phyloP scores from a whole-genome alignment of 2,888 invertebrate genomes.

The Pycnomerus fuliginosus region DNA sequence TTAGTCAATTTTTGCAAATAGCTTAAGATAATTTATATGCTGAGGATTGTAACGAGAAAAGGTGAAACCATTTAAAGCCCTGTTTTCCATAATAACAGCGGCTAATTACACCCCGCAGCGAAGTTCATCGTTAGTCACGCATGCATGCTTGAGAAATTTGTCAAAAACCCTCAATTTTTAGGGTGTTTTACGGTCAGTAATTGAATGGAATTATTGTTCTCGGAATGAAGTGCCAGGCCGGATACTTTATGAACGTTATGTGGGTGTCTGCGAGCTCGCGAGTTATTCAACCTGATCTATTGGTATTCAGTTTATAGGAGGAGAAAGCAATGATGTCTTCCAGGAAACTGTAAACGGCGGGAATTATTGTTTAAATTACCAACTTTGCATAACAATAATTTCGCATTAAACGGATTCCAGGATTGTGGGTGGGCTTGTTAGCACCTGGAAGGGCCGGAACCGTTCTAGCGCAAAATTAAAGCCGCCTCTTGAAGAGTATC shows the following conservation, averaged over 20 bases:
- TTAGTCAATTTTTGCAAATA: too few relatives aligned
- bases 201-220: conserved; percentile 17
- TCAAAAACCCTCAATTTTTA: too few relatives aligned
- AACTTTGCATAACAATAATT: conserved; percentile 23
- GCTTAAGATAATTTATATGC: too few relatives aligned
- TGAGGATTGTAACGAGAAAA: too few relatives aligned
- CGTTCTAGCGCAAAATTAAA: conserved; percentile 29
- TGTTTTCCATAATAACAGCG: too few relatives aligned
- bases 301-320: conserved; percentile 25
- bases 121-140: too few relatives aligned
- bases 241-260: conserved; percentile 19
- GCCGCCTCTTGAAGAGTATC: conserved; percentile 24
- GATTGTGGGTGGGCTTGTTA: conserved; percentile 11
- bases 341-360: conserved; percentile 23
- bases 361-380: conserved; percentile 23
- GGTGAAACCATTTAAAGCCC: too few relatives aligned
- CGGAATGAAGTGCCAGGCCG: conserved; percentile 10
- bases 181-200: too few relatives aligned
- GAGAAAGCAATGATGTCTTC: conserved; percentile 17
- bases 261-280: conserved; percentile 15
- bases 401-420: not conserved
- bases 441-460: conserved; percentile 26
- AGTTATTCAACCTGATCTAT: conserved; percentile 27
- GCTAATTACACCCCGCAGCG: too few relatives aligned
- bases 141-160: too few relatives aligned